Evolutionary conservation across 2,888 invertebrate species (phyloP).

Genomic region (Pollenia angustigena): DNA sequence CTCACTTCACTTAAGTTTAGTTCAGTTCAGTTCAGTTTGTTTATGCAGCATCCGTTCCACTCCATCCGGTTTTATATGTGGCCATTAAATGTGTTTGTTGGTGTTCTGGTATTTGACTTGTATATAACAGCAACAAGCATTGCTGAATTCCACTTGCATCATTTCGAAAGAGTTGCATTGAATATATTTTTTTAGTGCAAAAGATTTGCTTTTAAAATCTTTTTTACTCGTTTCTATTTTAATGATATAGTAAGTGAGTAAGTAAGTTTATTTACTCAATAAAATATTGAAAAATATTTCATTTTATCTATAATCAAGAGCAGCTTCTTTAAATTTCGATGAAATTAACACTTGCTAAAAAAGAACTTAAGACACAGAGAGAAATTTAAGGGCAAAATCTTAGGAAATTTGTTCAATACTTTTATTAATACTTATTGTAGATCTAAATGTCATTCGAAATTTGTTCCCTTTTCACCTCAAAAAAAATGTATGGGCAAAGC

Average conservation of each 20-base stretch:
- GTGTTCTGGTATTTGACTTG: neutral
- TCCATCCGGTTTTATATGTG: constrained; percentile 16
- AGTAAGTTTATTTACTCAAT: constrained; percentile 58
- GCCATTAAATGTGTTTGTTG: constrained; percentile 43
- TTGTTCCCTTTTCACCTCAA: too few species aligned
- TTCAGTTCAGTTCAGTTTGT: constrained; percentile 41
- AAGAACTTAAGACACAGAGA: neutral
- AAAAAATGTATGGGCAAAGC: too few species aligned
- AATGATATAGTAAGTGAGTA: constrained; percentile 41
- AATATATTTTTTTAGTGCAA: constrained; percentile 32
- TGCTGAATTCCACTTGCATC: neutral
- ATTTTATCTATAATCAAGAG: constrained; percentile 55
- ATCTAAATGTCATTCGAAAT: too few species aligned
- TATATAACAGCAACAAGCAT: constrained; percentile 12
- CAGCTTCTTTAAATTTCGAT: constrained; percentile 43
- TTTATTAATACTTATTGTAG: too few species aligned
- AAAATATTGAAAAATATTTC: constrained; percentile 59
- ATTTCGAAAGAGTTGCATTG: constrained; percentile 23
- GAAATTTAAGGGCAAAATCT: neutral
- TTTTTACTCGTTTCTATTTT: neutral
- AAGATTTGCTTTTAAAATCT: constrained; percentile 56
- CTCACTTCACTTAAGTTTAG: constrained; percentile 3
- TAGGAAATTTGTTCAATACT: too few species aligned
- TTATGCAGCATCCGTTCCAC: constrained; percentile 63
- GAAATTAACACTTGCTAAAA: constrained; percentile 28